These are phyloP conservation scores for Rhinogobius similis DNA, from an alignment of 2,113 vertebrate genomes.

Conservation along the genomic window DNA sequence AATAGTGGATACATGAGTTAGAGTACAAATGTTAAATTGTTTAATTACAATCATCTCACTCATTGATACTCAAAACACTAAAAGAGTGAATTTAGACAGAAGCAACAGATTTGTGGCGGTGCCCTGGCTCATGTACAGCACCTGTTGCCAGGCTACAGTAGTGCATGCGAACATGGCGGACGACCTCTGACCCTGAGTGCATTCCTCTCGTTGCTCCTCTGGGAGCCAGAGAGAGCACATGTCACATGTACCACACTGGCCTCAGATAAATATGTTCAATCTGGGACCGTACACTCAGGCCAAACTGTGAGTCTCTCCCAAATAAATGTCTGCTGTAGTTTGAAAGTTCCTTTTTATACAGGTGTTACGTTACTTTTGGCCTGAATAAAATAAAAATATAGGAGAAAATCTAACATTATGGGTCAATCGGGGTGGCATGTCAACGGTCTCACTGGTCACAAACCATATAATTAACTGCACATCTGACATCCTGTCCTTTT, in stretches of 20 bases:
- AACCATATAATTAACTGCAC: constrained; percentile 60
- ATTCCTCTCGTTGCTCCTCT: constrained; percentile 60
- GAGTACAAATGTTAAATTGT: no score
- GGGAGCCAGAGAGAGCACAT: constrained; percentile 50
- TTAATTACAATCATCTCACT: background rate
- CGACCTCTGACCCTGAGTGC: constrained; percentile 57
- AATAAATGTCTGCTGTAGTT: background rate
- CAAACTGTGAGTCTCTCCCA: background rate
- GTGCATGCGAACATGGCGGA: constrained; percentile 45
- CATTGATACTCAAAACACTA: background rate
- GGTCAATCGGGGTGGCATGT: constrained; percentile 51
- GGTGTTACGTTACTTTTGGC: constrained; percentile 16
- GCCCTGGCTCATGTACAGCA: constrained; percentile 40
- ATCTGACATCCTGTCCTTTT: constrained; percentile 56
- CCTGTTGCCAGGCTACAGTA: constrained; percentile 66
- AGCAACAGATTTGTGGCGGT: background rate
- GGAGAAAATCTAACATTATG: constrained; percentile 52
- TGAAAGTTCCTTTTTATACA: background rate
- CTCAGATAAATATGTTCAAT: constrained; percentile 25
- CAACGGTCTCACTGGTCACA: constrained; percentile 50
- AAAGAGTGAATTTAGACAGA: background rate
- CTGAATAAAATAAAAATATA: constrained; percentile 45
- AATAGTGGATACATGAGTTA: constrained; percentile 1
- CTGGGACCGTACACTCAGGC: background rate
- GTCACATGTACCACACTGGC: constrained; percentile 49